Evolutionary conservation across 2,113 vertebrate genomes (phyloP), one percentile per base, ranked within the genome.

Genomic region (Chamaea fasciata): DNA sequence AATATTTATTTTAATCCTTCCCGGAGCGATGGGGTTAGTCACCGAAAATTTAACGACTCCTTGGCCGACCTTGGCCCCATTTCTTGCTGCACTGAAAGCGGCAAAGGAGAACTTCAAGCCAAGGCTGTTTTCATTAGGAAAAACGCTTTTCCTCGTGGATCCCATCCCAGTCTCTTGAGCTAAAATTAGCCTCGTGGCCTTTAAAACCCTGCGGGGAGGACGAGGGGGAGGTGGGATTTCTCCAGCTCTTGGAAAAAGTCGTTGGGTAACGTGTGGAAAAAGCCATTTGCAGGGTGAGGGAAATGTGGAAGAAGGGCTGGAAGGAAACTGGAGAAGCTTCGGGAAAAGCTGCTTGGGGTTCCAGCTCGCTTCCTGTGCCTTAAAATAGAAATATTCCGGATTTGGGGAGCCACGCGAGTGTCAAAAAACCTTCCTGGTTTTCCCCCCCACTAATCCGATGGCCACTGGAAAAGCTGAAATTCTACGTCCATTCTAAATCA

Each of bases 371-470:
- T 79, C 3, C 35, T 21, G 21, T 30, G 31, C 53, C 42, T 67
- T 37, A 23, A 83, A 87, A 56, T 10, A 10, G 0, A 30, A 55
- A 9, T 24, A 47, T 55, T 69, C 33, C 35, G 13, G 10, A 9
- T 33, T 53, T 62, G 52, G 39, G 35, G 41, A 20, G 41, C 47
- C 49, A 4, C 9, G 3, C 5, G 1, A 0, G 13, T 7, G 59
- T 37, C 33, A n/a, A n/a, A 16, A n/a, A 65, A 42, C 23, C 11
- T n/a, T 50, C 63, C 28, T 67, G 5, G 0, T 46, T 81, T 46
- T 47, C n/a, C n/a, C 30, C 37, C 60, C 0, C 20, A 0, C 6
- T 15, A 7, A 11, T 13, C 24, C 31, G 6, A 1, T 14, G 31
- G 13, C 18, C 11, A 2, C 19, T 30, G 13, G 16, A 15, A 35